Conservation (phyloP, 2,113 vertebrate genomes). For the Anhinga anhinga region DNA sequence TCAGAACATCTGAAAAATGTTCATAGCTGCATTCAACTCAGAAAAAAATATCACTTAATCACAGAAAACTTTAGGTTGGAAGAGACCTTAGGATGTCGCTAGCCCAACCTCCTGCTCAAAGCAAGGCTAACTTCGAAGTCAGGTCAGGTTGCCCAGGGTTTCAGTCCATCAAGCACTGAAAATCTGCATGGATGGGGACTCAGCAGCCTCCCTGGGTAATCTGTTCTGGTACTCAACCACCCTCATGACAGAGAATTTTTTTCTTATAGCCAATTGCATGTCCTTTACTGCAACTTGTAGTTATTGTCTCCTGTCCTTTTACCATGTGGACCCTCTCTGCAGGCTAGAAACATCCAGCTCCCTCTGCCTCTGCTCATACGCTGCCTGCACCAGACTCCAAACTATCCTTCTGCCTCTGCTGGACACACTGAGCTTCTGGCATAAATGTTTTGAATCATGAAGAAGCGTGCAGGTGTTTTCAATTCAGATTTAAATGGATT, state of each 20-base stretch:
- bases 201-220: neutral
- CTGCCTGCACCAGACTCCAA: neutral
- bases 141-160: neutral
- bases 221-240: neutral
- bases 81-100: neutral
- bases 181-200: neutral
- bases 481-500: neutral
- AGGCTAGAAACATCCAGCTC: neutral
- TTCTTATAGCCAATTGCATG: neutral
- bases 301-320: neutral
- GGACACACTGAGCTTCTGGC: neutral
- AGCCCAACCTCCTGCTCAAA: neutral
- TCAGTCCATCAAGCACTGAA: neutral
- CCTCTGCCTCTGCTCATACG: neutral
- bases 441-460: neutral
- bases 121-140: neutral
- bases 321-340: neutral
- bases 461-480: neutral
- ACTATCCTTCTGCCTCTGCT: neutral
- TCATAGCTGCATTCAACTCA: neutral
- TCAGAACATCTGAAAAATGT: neutral
- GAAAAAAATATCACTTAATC: neutral
- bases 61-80: neutral
- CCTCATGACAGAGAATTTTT: neutral
- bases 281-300: neutral